A percentile compares a stretch with the other conserved stretches of the same genome.
phyloP scores from a whole-genome alignment of 1,140 invertebrate species.

The Akabosia matsudoensis region DNA sequence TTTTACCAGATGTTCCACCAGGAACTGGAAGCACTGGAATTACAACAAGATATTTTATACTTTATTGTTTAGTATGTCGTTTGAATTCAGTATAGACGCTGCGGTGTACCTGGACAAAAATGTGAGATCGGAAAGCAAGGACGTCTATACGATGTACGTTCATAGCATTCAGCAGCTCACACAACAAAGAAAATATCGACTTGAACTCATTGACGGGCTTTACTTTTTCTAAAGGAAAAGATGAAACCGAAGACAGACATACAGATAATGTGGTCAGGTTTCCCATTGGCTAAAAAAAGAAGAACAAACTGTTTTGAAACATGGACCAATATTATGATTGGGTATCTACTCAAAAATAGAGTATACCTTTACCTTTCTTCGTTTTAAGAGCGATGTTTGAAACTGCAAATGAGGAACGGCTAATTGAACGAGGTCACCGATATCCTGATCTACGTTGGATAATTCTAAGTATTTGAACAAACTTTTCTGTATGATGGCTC shows the following conservation, averaged over 20 bases:
- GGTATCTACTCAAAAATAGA: background rate
- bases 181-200: conserved; percentile 34
- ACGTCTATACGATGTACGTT: conserved; percentile 42
- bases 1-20: conserved; percentile 33
- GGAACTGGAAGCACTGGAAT: conserved; percentile 42
- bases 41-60: too few species aligned
- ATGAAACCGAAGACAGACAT: conserved; percentile 37
- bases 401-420: conserved; percentile 30
- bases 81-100: background rate
- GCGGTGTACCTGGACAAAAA: conserved; percentile 39
- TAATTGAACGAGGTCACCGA: background rate
- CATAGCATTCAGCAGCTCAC: conserved; percentile 42
- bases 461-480: conserved; percentile 23
- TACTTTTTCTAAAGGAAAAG: conserved; percentile 33
- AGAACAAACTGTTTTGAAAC: background rate
- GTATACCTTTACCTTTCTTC: conserved; percentile 33
- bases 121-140: conserved; percentile 40
- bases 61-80: too few species aligned
- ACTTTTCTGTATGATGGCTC: conserved; percentile 17
- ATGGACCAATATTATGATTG: background rate
- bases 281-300: conserved; percentile 34
- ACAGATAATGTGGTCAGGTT: conserved; percentile 24
- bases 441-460: conserved; percentile 25
- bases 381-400: conserved; percentile 34
- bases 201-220: conserved; percentile 26